These are phyloP conservation scores for Camponotus vicinus DNA, from an alignment of 1,140 invertebrate species.

Conservation along the genomic window DNA sequence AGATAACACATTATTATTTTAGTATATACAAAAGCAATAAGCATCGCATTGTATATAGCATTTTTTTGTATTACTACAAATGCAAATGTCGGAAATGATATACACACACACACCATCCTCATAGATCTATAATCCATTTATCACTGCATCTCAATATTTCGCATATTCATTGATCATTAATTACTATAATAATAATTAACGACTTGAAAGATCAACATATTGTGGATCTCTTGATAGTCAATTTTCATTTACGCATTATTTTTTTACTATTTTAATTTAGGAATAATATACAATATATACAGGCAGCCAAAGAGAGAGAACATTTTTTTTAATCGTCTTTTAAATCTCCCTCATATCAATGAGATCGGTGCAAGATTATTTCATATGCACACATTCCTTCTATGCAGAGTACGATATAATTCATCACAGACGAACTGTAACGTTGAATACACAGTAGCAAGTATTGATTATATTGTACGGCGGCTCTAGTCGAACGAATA, in stretches of 20 bases:
- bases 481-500: conserved; percentile 84
- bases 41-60: conserved; percentile 35
- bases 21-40: conserved; percentile 72
- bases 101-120: neutral
- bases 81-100: conserved; percentile 9
- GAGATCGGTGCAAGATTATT: conserved; percentile 23
- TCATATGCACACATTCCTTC: conserved; percentile 18
- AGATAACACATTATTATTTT: conserved; percentile 32
- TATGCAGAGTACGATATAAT: conserved; percentile 22
- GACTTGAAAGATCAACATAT: neutral
- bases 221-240: neutral
- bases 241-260: neutral
- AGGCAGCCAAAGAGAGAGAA: conserved; percentile 48
- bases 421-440: conserved; percentile 19
- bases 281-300: conserved; percentile 1
- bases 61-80: conserved; percentile 9
- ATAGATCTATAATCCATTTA: conserved; percentile 37
- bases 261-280: conserved; percentile 28
- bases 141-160: conserved; percentile 16
- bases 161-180: conserved; percentile 1
- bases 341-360: conserved; percentile 13
- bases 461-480: conserved; percentile 82
- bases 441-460: conserved; percentile 56
- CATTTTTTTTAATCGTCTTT: conserved; percentile 2
- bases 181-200: conserved; percentile 8